phyloP scores from a whole-genome alignment of 2,113 vertebrate genomes.

The Pluvianellus socialis region DNA sequence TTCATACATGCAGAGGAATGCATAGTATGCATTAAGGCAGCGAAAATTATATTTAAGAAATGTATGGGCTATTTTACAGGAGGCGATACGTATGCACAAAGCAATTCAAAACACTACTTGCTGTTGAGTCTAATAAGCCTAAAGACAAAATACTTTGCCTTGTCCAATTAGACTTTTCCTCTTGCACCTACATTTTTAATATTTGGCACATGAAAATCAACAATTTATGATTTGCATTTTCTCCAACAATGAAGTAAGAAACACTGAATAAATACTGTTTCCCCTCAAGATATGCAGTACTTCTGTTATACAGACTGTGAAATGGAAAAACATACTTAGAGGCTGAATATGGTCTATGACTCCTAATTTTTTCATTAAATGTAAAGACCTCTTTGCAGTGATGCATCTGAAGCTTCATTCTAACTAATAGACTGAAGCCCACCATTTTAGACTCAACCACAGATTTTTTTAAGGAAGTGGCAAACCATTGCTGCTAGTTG shows the following conservation, averaged over 20 bases:
- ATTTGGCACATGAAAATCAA: neutral
- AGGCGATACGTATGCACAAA: neutral
- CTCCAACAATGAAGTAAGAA: constrained; percentile 28
- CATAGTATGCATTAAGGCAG: neutral
- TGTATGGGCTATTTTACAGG: neutral
- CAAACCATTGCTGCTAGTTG: constrained; percentile 62
- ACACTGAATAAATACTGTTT: constrained; percentile 43
- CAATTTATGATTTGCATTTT: constrained; percentile 22
- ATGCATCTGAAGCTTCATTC: constrained; percentile 43
- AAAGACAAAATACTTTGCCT: constrained; percentile 41
- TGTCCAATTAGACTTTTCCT: neutral
- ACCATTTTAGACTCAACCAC: constrained; percentile 50
- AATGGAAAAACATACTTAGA: constrained; percentile 57
- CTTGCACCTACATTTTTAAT: neutral
- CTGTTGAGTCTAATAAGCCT: constrained; percentile 9
- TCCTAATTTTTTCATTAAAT: constrained; percentile 50
- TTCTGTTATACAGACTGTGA: constrained; percentile 35
- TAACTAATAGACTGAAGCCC: constrained; percentile 48
- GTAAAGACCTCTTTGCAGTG: constrained; percentile 39
- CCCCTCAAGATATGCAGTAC: constrained; percentile 8
- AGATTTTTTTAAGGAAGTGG: constrained; percentile 67
- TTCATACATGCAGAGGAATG: neutral
- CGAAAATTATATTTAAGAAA: neutral
- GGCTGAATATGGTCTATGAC: constrained; percentile 7
- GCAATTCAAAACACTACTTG: neutral